Evolutionary conservation across 2,888 invertebrate species (phyloP).

Genomic region (Itoplectis maculator): DNA sequence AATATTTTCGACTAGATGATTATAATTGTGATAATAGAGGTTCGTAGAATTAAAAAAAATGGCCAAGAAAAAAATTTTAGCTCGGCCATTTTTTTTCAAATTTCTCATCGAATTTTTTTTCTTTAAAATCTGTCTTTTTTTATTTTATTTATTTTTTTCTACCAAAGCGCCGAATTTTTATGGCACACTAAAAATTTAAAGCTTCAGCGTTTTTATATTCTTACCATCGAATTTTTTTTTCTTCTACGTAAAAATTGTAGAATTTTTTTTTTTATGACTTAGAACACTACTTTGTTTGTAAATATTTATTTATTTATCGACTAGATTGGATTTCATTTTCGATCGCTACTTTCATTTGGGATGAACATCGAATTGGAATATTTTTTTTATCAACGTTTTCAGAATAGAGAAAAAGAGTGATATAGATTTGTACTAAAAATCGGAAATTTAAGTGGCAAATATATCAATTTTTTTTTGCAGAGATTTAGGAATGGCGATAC

Average conservation of each 20-base stretch:
- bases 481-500: conserved; percentile 41
- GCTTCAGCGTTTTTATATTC: conserved; percentile 27
- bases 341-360: conserved; percentile 39
- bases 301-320: conserved; percentile 73
- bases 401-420: conserved; percentile 6
- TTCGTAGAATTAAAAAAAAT: conserved; percentile 38
- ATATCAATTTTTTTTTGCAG: conserved; percentile 19
- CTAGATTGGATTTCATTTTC: conserved; percentile 73
- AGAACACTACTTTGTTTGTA: conserved; percentile 70
- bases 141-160: conserved; percentile 5
- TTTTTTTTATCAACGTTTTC: conserved; percentile 4
- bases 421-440: conserved; percentile 47
- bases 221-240: conserved; percentile 42
- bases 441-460: conserved; percentile 21
- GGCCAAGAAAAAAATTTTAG: no score
- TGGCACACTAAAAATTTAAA: conserved; percentile 50
- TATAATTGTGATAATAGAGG: conserved; percentile 33
- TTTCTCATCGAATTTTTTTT: no score
- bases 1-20: conserved; percentile 58
- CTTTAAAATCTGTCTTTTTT: no score
- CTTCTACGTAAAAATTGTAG: conserved; percentile 35
- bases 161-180: conserved; percentile 37
- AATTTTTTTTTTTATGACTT: conserved; percentile 71
- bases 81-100: no score
- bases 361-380: conserved; percentile 18